Evolutionary conservation across 2,113 vertebrate species (phyloP).

Genomic region (Macaca fascicularis): DNA sequence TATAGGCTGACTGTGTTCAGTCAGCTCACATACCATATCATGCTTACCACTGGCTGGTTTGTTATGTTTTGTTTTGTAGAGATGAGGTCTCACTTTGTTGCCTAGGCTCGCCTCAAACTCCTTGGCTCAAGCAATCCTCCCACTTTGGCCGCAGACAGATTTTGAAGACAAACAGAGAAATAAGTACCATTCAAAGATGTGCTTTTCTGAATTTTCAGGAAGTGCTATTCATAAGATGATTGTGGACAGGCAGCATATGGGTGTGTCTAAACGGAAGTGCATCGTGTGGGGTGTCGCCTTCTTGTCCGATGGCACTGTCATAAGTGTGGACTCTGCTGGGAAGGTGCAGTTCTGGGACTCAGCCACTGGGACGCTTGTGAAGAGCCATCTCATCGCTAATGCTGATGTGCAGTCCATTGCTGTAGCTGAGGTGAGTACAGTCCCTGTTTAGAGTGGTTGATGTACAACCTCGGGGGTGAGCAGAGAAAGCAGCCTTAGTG

Average conservation of each 20-base stretch:
- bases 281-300: constrained; percentile 93
- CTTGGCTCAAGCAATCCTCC: not conserved
- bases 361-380: constrained; percentile 87
- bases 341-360: constrained; percentile 96
- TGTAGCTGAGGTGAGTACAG: constrained; percentile 85
- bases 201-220: constrained; percentile 82
- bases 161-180: not conserved
- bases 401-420: constrained; percentile 90
- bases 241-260: constrained; percentile 86
- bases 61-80: not conserved
- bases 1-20: not conserved
- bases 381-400: constrained; percentile 88
- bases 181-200: not conserved
- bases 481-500: not conserved
- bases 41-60: not conserved
- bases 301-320: constrained; percentile 87
- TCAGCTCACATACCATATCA: not conserved
- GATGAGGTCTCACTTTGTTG: not conserved
- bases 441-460: not conserved
- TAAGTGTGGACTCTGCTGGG: constrained; percentile 93
- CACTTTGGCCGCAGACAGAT: not conserved
- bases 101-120: not conserved
- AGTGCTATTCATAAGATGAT: constrained; percentile 86
- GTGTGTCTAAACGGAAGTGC: constrained; percentile 82
- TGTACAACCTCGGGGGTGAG: not conserved